Conservation (phyloP, 2,888 invertebrate genomes). For the Campopleginae sp. region DNA sequence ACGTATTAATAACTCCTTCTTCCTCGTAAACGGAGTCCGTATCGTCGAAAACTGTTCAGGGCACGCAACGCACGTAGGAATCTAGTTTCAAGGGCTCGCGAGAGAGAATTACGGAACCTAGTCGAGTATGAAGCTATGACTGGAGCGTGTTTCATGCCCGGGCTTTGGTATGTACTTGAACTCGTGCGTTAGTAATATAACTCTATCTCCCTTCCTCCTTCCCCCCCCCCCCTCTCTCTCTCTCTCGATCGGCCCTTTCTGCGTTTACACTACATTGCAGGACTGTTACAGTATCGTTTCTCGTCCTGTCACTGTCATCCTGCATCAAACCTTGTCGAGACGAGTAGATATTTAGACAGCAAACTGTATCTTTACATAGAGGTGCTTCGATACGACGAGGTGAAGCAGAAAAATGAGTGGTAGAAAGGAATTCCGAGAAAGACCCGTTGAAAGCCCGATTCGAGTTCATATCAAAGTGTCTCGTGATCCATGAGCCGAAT, state of each 20-base stretch:
- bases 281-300: not conserved
- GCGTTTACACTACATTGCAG: not conserved
- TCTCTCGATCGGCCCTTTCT: constrained; percentile 18
- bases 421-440: not conserved
- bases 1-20: constrained; percentile 72
- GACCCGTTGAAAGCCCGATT: not conserved
- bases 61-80: constrained; percentile 31
- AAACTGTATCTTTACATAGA: not conserved
- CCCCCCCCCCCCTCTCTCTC: no score
- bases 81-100: constrained; percentile 17
- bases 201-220: constrained; percentile 17
- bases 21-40: constrained; percentile 72
- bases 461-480: not conserved
- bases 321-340: not conserved
- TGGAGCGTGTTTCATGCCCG: constrained; percentile 69
- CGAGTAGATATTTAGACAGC: not conserved
- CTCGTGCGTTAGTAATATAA: constrained; percentile 11
- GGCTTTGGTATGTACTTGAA: constrained; percentile 62
- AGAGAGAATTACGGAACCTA: constrained; percentile 40
- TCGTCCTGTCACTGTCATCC: not conserved
- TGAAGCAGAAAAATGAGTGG: not conserved
- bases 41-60: constrained; percentile 57
- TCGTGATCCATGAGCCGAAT: not conserved
- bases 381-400: no score
- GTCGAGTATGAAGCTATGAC: constrained; percentile 70